A percentile compares a stretch with the other conserved stretches of the same genome.
These are phyloP conservation scores for Macrosteles quadrilineatus DNA, from an alignment of 1,140 invertebrate genomes.

Conservation along the genomic window DNA sequence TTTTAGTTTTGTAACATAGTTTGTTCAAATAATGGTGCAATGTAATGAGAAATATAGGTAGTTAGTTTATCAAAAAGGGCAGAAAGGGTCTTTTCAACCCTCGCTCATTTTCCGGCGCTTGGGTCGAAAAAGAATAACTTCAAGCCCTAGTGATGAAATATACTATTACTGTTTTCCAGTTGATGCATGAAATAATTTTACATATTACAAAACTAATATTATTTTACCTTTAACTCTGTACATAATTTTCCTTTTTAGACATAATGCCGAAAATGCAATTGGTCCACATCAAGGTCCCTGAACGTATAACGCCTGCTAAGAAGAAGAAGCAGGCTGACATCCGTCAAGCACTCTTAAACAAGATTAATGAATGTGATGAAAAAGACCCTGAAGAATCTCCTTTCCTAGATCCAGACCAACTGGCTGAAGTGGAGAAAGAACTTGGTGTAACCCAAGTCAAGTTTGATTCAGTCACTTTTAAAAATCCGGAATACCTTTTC, in stretches of 20 bases:
- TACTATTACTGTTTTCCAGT: too few relatives aligned
- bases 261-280: constrained; percentile 30
- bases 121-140: too few relatives aligned
- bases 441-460: constrained; percentile 12
- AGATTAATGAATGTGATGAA: not conserved
- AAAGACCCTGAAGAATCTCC: constrained; percentile 25
- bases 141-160: too few relatives aligned
- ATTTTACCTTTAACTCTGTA: not conserved
- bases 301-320: constrained; percentile 7
- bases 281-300: constrained; percentile 34
- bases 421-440: constrained; percentile 27
- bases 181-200: not conserved
- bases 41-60: too few relatives aligned
- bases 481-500: constrained; percentile 16
- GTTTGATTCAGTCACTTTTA: constrained; percentile 26
- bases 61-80: not conserved
- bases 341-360: constrained; percentile 27
- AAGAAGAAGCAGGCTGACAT: constrained; percentile 38
- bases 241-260: not conserved
- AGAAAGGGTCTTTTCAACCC: too few relatives aligned
- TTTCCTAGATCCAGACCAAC: constrained; percentile 30
- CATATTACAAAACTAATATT: too few relatives aligned
- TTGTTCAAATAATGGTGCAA: too few relatives aligned
- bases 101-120: too few relatives aligned
- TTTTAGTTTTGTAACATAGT: too few relatives aligned